phyloP scores from a whole-genome alignment of 1,140 invertebrate genomes.

The Polypedilum pembai region DNA sequence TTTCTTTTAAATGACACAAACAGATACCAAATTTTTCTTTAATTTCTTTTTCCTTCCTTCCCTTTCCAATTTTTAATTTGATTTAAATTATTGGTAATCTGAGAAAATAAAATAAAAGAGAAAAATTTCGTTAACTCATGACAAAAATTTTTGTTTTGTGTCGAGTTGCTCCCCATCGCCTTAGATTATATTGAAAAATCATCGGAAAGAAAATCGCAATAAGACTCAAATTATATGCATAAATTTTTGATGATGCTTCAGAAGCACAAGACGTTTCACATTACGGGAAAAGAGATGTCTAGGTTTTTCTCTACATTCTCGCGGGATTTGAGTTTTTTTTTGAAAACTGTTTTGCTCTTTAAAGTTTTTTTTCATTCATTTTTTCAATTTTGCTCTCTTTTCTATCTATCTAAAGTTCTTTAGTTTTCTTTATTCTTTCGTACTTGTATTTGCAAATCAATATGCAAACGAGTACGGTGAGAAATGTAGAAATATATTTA shows the following conservation, averaged over 20 bases:
- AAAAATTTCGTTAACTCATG: too few species aligned
- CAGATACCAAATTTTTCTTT: too few species aligned
- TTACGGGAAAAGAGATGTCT: background rate
- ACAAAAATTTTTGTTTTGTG: background rate
- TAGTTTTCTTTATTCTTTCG: background rate
- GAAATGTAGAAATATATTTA: background rate
- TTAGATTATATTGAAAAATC: background rate
- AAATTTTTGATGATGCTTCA: slow-evolving; percentile 13
- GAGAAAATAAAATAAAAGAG: too few species aligned
- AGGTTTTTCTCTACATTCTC: background rate
- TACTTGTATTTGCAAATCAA: background rate
- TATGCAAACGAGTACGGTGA: background rate
- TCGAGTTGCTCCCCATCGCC: background rate
- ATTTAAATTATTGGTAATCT: too few species aligned
- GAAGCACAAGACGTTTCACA: background rate
- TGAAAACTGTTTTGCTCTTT: background rate
- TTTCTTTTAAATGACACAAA: too few species aligned
- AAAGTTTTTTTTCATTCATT: background rate
- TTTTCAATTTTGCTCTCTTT: background rate
- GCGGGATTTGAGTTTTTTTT: background rate
- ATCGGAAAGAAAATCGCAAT: background rate
- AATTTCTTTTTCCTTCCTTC: too few species aligned
- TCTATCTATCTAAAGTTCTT: background rate
- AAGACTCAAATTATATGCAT: slow-evolving; percentile 13
- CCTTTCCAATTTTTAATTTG: too few species aligned